A percentile compares a stretch with the other conserved stretches of the same genome.
These are phyloP conservation scores for Drosophila formosana DNA, from an alignment of 2,888 invertebrate genomes.

Conservation along the genomic window DNA sequence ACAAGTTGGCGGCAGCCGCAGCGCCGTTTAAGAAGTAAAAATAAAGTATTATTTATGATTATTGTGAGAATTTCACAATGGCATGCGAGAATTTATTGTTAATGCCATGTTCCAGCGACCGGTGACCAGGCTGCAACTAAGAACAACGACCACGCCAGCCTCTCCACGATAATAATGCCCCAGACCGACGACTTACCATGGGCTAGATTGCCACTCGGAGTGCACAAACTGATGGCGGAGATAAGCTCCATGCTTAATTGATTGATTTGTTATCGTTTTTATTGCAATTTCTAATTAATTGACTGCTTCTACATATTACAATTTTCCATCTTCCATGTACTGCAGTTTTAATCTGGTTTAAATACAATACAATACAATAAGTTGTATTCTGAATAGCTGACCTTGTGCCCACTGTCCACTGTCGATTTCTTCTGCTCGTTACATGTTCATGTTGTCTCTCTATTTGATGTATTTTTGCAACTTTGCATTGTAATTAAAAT, in stretches of 20 bases:
- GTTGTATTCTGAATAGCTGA: background rate
- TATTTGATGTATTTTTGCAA: constrained; percentile 36
- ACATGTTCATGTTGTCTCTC: background rate
- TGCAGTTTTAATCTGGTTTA: background rate
- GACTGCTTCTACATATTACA: background rate
- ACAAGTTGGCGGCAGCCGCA: constrained; percentile 21
- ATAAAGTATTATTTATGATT: constrained; percentile 82
- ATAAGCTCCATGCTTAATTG: background rate
- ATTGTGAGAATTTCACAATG: constrained; percentile 84
- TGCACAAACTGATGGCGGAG: constrained; percentile 5
- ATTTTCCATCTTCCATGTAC: too few relatives aligned
- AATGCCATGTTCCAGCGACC: constrained; percentile 62
- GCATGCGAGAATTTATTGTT: constrained; percentile 82
- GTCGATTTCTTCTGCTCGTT: constrained; percentile 15
- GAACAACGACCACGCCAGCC: constrained; percentile 26
- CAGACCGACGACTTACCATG: constrained; percentile 30
- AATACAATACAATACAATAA: background rate
- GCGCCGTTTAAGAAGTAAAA: constrained; percentile 76
- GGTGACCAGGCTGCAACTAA: constrained; percentile 28
- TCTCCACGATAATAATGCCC: constrained; percentile 12
- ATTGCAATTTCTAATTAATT: background rate
- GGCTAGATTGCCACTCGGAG: background rate
- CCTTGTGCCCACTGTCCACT: background rate
- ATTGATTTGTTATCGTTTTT: background rate
- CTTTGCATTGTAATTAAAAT: constrained; percentile 57